These are phyloP conservation scores for Myiozetetes cayanensis DNA, from an alignment of 2,113 vertebrate genomes.

Conservation along the genomic window DNA sequence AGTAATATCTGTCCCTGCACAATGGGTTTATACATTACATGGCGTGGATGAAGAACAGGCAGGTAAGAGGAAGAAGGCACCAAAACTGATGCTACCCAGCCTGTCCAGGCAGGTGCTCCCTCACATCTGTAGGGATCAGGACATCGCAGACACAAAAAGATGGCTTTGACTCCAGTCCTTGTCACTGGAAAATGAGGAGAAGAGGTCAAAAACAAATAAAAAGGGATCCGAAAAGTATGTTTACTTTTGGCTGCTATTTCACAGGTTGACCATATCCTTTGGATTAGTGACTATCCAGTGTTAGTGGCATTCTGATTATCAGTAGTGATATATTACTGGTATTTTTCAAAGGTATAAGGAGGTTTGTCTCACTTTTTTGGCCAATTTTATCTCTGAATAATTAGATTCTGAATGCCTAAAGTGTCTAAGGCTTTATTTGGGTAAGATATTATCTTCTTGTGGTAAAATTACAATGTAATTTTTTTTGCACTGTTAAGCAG, in stretches of 20 bases:
- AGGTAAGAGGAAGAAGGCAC: neutral
- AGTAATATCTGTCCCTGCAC: neutral
- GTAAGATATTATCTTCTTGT: neutral
- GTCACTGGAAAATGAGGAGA: neutral
- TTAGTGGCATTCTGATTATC: neutral
- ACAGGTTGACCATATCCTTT: neutral
- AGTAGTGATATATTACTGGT: neutral
- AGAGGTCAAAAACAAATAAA: neutral
- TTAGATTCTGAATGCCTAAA: neutral
- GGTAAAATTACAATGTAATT: neutral
- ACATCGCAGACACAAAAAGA: neutral
- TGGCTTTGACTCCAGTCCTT: neutral
- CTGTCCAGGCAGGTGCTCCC: neutral
- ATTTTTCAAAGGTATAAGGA: neutral
- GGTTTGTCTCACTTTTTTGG: neutral
- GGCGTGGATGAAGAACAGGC: neutral
- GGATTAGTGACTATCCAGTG: neutral
- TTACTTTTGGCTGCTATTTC: neutral
- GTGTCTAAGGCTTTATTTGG: constrained; percentile 2
- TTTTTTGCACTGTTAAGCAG: neutral
- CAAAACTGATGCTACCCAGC: neutral
- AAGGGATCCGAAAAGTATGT: neutral
- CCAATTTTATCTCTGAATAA: neutral
- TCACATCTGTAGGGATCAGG: rapidly evolving
- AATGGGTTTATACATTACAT: neutral